Evolutionary conservation across 2,888 invertebrate genomes (phyloP).

Genomic region (Nyleta sp.): DNA sequence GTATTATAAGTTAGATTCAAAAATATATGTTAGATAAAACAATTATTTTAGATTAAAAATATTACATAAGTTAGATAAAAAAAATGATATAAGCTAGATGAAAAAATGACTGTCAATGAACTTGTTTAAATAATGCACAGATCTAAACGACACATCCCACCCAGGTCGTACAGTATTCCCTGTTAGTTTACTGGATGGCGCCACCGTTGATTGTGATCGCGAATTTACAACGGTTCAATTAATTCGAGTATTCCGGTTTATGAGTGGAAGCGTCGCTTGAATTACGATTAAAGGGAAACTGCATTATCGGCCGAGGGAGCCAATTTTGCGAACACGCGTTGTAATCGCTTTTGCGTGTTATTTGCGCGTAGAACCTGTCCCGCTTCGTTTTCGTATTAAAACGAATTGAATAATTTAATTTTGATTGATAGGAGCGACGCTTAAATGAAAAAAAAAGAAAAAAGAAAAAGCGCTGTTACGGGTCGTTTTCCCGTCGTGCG

Average conservation of each 20-base stretch:
- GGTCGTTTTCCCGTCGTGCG: neutral
- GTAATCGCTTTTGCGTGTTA: constrained; percentile 15
- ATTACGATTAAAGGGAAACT: constrained; percentile 28
- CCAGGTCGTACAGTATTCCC: neutral
- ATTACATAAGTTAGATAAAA: no score
- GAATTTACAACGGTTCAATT: constrained; percentile 26
- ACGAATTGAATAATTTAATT: neutral
- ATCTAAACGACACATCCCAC: neutral
- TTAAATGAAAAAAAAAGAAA: neutral
- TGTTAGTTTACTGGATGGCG: constrained; percentile 11
- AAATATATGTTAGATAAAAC: no score
- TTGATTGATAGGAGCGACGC: neutral
- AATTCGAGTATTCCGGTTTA: constrained; percentile 28
- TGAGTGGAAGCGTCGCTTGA: constrained; percentile 15
- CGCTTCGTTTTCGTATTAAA: neutral
- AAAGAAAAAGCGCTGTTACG: neutral
- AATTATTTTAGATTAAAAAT: no score
- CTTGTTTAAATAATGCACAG: no score
- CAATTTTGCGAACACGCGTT: constrained; percentile 4
- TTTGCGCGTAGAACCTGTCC: neutral
- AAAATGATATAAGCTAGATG: no score
- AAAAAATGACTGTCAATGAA: no score
- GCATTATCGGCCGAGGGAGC: constrained; percentile 9
- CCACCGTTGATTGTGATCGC: constrained; percentile 6
- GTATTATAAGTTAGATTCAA: no score